Conservation (phyloP, 2,113 vertebrate genomes). For the Nerophis lumbriciformis region DNA sequence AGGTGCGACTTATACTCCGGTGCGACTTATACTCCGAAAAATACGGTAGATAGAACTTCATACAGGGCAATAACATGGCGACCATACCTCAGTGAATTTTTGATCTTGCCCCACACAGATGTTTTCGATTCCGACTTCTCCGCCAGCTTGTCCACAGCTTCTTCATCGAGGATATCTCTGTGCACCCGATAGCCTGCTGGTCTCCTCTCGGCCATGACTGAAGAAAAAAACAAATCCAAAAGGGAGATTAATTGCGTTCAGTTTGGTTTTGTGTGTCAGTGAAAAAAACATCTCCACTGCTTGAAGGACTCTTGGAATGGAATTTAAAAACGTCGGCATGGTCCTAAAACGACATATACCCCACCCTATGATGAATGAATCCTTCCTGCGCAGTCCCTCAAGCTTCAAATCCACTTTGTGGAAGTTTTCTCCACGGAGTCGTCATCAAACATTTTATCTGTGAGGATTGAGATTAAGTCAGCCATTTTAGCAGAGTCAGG, state of each 20-base stretch:
- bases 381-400: neutral
- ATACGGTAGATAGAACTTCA: too few species aligned
- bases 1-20: too few species aligned
- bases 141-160: constrained; percentile 51
- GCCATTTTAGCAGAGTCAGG: constrained; percentile 10
- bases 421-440: constrained; percentile 15
- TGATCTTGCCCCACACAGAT: constrained; percentile 49
- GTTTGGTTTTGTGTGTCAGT: neutral
- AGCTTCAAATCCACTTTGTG: neutral
- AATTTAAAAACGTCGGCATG: neutral
- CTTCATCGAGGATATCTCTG: constrained; percentile 66
- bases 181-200: constrained; percentile 46
- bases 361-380: constrained; percentile 12
- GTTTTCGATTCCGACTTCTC: constrained; percentile 43
- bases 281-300: neutral
- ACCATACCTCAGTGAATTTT: constrained; percentile 62
- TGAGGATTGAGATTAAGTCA: constrained; percentile 32
- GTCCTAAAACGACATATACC: constrained; percentile 4
- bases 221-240: neutral
- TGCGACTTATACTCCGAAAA: too few species aligned
- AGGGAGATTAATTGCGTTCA: neutral
- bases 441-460: neutral
- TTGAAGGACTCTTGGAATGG: neutral
- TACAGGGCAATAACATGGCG: too few species aligned
- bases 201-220: constrained; percentile 40